phyloP scores from a whole-genome alignment of 2,888 invertebrate species.

The Lasioglossum leucozonium region DNA sequence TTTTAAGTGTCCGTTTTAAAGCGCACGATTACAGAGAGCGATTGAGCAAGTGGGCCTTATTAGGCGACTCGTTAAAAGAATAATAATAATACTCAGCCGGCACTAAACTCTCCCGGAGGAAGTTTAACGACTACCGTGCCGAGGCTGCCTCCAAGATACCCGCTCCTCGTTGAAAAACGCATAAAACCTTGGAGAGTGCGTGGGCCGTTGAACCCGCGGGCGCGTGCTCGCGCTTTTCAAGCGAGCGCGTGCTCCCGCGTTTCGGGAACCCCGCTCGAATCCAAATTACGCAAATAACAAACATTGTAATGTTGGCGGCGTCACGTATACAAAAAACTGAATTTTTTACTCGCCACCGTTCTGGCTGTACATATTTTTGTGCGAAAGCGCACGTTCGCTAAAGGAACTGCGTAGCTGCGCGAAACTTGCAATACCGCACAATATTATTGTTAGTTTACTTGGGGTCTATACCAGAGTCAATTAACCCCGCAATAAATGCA shows the following conservation, averaged over 20 bases:
- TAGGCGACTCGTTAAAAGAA: slow-evolving; percentile 49
- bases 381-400: background rate
- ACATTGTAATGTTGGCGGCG: background rate
- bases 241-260: slow-evolving; percentile 54
- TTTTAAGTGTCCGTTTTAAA: background rate
- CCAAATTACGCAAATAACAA: slow-evolving; percentile 4
- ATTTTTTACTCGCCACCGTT: background rate
- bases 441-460: background rate
- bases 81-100: slow-evolving; percentile 41
- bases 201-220: slow-evolving; percentile 64
- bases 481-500: background rate
- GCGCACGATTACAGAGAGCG: slow-evolving; percentile 22
- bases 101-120: slow-evolving; percentile 42
- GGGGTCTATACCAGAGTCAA: background rate
- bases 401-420: too few species aligned
- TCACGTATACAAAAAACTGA: background rate
- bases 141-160: slow-evolving; percentile 42
- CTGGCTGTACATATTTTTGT: too few species aligned
- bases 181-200: slow-evolving; percentile 55
- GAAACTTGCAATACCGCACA: background rate
- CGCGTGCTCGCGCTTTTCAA: slow-evolving; percentile 52
- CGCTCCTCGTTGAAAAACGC: slow-evolving; percentile 44
- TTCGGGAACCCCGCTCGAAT: slow-evolving; percentile 44
- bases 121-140: slow-evolving; percentile 52
- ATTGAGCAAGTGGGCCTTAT: slow-evolving; percentile 40